These are phyloP conservation scores for Ormyrus pomaceus DNA, from an alignment of 2,888 invertebrate species.

Conservation along the genomic window DNA sequence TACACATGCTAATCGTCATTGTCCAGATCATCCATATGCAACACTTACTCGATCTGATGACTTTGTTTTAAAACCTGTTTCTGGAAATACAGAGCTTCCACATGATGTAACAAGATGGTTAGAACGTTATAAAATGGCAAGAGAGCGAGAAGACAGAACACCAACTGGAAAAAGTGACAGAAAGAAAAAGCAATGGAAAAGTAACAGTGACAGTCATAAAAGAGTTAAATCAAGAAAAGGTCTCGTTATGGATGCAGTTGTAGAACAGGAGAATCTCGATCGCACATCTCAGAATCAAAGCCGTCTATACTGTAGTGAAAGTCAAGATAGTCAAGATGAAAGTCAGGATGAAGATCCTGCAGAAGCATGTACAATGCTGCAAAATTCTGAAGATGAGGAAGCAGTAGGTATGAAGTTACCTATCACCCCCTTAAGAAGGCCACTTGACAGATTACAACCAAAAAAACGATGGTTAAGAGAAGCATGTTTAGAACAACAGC, in stretches of 20 bases:
- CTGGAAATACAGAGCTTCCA: conserved; percentile 76
- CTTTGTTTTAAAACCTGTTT: conserved; percentile 76
- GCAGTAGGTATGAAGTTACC: conserved; percentile 63
- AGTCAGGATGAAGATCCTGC: conserved; percentile 72
- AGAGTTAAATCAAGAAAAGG: conserved; percentile 76
- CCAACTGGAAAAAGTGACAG: conserved; percentile 74
- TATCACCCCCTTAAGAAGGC: conserved; percentile 68
- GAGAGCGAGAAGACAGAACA: conserved; percentile 73
- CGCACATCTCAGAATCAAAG: conserved; percentile 66
- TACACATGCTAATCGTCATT: conserved; percentile 87
- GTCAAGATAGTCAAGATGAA: conserved; percentile 73
- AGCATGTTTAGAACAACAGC: conserved; percentile 77
- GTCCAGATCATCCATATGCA: conserved; percentile 83
- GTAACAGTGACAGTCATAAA: conserved; percentile 74
- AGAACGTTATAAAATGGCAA: conserved; percentile 75
- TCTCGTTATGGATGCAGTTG: conserved; percentile 73
- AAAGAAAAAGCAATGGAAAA: conserved; percentile 75
- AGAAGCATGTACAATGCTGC: conserved; percentile 66
- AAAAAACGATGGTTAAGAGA: conserved; percentile 81
- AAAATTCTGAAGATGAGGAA: conserved; percentile 72
- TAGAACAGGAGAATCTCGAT: conserved; percentile 73
- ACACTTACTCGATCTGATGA: conserved; percentile 77
- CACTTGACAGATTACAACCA: conserved; percentile 75
- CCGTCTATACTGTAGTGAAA: conserved; percentile 69
- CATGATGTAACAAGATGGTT: conserved; percentile 78